Evolutionary conservation across 2,888 invertebrate genomes (phyloP).

Genomic region (Gortyna flavago): DNA sequence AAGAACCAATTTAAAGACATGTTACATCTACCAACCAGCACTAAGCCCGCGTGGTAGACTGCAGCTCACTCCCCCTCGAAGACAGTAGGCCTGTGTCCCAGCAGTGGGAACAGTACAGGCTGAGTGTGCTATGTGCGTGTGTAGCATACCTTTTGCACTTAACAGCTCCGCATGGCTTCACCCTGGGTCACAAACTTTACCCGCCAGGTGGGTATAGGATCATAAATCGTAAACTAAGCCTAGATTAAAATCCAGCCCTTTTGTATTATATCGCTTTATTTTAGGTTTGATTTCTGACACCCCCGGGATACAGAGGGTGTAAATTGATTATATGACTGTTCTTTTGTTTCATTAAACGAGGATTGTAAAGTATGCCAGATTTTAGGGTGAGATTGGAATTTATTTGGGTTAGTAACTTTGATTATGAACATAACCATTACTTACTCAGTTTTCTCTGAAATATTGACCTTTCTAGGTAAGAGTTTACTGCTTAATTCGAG

Average conservation of each 20-base stretch:
- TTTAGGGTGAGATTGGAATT: conserved; percentile 38
- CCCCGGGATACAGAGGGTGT: conserved; percentile 29
- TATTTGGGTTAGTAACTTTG: conserved; percentile 34
- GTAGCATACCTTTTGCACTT: neutral
- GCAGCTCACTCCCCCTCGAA: neutral
- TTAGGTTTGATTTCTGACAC: conserved; percentile 52
- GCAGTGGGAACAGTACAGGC: too few species aligned
- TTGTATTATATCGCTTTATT: conserved; percentile 49
- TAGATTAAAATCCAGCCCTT: conserved; percentile 51
- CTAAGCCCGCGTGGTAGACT: neutral
- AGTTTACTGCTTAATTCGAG: conserved; percentile 9
- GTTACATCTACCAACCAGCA: neutral
- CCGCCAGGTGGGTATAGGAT: conserved; percentile 13
- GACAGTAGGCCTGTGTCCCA: neutral
- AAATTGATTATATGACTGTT: conserved; percentile 52
- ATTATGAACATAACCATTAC: conserved; percentile 35
- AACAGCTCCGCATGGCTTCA: neutral
- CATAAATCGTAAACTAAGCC: conserved; percentile 48
- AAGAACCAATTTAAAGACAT: neutral
- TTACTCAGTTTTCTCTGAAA: conserved; percentile 6
- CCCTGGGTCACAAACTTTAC: conserved; percentile 9
- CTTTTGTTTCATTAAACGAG: conserved; percentile 46
- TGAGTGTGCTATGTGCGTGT: neutral
- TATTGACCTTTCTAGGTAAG: neutral
- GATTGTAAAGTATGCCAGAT: conserved; percentile 30